Evolutionary conservation across 1,140 invertebrate genomes (phyloP).

Genomic region (Sesamia nonagrioides): DNA sequence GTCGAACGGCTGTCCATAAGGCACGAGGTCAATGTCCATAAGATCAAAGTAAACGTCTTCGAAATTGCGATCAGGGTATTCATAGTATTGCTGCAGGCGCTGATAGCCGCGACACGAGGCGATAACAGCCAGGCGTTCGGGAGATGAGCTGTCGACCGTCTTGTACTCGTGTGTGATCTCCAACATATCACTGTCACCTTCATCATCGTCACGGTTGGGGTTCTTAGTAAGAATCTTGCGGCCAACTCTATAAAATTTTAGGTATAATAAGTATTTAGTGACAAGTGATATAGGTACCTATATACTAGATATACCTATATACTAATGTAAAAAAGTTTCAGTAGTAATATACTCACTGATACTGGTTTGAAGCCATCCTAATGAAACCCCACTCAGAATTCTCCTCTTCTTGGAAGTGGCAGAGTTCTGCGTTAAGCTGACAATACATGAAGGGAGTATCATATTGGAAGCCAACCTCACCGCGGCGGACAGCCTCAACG

Average conservation of each 20-base stretch:
- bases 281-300: neutral
- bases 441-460: conserved; percentile 93
- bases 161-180: conserved; percentile 92
- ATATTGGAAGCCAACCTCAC: conserved; percentile 92
- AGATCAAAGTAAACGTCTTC: conserved; percentile 91
- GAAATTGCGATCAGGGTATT: conserved; percentile 86
- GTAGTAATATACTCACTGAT: conserved; percentile 87
- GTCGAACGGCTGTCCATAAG: conserved; percentile 90
- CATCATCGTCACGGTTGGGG: conserved; percentile 88
- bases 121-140: conserved; percentile 90
- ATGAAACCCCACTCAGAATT: conserved; percentile 90
- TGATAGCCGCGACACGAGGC: conserved; percentile 89
- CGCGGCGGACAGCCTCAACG: conserved; percentile 91
- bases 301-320: no score
- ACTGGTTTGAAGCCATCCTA: conserved; percentile 89
- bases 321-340: neutral
- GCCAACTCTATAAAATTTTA: conserved; percentile 88
- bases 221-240: conserved; percentile 92
- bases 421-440: conserved; percentile 93
- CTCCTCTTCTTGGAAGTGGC: conserved; percentile 90
- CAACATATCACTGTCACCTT: conserved; percentile 89
- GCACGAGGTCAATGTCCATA: conserved; percentile 90
- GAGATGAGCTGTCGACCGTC: conserved; percentile 89
- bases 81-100: conserved; percentile 89
- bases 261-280: neutral